These are phyloP conservation scores for Typhlomys cinereus DNA, from an alignment of 2,113 vertebrate genomes.

Conservation along the genomic window DNA sequence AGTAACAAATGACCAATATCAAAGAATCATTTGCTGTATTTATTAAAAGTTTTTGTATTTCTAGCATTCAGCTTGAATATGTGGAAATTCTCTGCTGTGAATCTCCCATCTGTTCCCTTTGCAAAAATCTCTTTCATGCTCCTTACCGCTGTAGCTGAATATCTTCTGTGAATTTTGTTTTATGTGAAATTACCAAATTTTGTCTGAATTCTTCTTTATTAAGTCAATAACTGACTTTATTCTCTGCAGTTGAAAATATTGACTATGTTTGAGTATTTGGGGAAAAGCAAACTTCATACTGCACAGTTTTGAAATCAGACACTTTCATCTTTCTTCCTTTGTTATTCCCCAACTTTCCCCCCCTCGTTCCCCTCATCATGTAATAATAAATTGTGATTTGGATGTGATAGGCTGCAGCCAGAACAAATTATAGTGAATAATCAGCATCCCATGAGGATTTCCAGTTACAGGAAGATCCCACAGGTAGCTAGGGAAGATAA, in stretches of 20 bases:
- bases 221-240: constrained; percentile 63
- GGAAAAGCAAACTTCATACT: constrained; percentile 34
- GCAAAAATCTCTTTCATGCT: not conserved
- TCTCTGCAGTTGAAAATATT: constrained; percentile 57
- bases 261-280: constrained; percentile 35
- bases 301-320: not conserved
- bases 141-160: constrained; percentile 19
- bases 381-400: constrained; percentile 64
- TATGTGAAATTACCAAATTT: constrained; percentile 43
- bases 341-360: not conserved
- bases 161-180: not conserved
- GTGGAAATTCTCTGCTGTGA: not conserved
- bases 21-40: not conserved
- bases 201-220: constrained; percentile 66
- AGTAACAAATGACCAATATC: not conserved
- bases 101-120: not conserved
- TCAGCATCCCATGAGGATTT: constrained; percentile 34
- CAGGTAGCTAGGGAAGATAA: constrained; percentile 44
- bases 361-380: too few relatives aligned
- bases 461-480: constrained; percentile 58
- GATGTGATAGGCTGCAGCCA: constrained; percentile 51
- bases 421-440: constrained; percentile 28
- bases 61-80: not conserved
- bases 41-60: not conserved
- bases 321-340: not conserved